These are phyloP conservation scores for Coboldia fuscipes DNA, from an alignment of 1,140 invertebrate genomes.

Conservation along the genomic window DNA sequence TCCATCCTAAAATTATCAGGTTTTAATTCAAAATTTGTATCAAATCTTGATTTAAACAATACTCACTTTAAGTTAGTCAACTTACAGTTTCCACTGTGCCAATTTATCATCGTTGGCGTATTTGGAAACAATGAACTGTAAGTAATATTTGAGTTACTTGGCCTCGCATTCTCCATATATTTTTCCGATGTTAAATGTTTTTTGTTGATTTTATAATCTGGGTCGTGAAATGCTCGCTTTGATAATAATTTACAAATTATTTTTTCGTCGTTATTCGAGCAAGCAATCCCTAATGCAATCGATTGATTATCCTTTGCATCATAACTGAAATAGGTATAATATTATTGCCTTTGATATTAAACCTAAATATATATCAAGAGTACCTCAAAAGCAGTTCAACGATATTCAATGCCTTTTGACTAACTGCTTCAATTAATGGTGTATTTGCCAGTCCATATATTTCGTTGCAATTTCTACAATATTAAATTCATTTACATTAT, in stretches of 20 bases:
- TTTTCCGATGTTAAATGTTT: too few relatives aligned
- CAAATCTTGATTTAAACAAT: background rate
- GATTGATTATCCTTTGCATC: conserved; percentile 79
- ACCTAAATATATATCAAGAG: background rate
- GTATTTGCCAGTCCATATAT: conserved; percentile 24
- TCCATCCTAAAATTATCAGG: conserved; percentile 27
- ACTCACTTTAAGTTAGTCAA: conserved; percentile 33
- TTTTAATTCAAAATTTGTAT: background rate
- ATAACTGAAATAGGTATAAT: conserved; percentile 15
- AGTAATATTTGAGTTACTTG: conserved; percentile 38
- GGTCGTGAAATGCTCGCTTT: conserved; percentile 51
- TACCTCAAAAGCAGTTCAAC: conserved; percentile 48
- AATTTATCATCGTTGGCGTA: conserved; percentile 79
- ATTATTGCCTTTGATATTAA: background rate
- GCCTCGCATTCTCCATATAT: conserved; percentile 37
- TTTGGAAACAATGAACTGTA: conserved; percentile 68
- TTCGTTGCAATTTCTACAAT: conserved; percentile 11
- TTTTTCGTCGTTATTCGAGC: conserved; percentile 13
- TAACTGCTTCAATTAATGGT: conserved; percentile 51
- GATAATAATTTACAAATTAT: conserved; percentile 13
- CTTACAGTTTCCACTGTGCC: conserved; percentile 66
- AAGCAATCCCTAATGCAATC: conserved; percentile 36
- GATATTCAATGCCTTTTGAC: conserved; percentile 36
- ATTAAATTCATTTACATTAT: background rate
- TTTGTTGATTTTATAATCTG: conserved; percentile 73